Evolutionary conservation across 1,140 invertebrate species (phyloP).

Genomic region (Rhyzopertha dominica): DNA sequence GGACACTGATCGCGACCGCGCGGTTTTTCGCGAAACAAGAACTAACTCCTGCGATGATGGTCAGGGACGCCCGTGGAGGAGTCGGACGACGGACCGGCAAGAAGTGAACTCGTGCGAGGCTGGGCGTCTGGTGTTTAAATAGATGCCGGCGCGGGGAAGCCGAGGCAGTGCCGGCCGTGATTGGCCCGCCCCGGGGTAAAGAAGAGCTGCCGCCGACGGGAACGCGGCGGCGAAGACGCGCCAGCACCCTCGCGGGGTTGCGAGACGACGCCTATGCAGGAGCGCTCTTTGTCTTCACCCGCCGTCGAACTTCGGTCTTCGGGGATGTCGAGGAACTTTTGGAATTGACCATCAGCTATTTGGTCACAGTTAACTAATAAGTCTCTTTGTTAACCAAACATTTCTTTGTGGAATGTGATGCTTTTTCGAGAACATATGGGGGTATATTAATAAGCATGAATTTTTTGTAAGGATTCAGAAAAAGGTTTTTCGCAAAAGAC

Average conservation of each 20-base stretch:
- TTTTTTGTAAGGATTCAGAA: too few relatives aligned
- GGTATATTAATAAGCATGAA: too few relatives aligned
- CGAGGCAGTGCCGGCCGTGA: conserved; percentile 26
- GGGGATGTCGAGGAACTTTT: background rate
- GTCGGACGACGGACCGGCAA: conserved; percentile 36
- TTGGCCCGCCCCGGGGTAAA: conserved; percentile 37
- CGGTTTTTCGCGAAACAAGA: too few relatives aligned
- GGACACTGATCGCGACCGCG: too few relatives aligned
- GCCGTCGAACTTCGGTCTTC: background rate
- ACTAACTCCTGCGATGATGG: too few relatives aligned
- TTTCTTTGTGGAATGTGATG: background rate
- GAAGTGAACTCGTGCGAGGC: conserved; percentile 41
- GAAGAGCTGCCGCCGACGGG: conserved; percentile 30
- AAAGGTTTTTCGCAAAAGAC: too few relatives aligned
- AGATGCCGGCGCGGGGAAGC: conserved; percentile 35
- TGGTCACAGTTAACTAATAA: background rate
- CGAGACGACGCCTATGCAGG: conserved; percentile 7
- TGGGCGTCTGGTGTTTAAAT: conserved; percentile 39
- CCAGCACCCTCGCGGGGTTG: background rate
- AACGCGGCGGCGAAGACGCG: conserved; percentile 14
- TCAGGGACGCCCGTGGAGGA: conserved; percentile 21
- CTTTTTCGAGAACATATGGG: conserved; percentile 2
- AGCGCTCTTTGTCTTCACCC: background rate
- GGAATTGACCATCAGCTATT: background rate
- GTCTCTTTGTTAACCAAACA: background rate